Evolutionary conservation across 2,888 invertebrate species (phyloP).

Genomic region (Aradus depressus): DNA sequence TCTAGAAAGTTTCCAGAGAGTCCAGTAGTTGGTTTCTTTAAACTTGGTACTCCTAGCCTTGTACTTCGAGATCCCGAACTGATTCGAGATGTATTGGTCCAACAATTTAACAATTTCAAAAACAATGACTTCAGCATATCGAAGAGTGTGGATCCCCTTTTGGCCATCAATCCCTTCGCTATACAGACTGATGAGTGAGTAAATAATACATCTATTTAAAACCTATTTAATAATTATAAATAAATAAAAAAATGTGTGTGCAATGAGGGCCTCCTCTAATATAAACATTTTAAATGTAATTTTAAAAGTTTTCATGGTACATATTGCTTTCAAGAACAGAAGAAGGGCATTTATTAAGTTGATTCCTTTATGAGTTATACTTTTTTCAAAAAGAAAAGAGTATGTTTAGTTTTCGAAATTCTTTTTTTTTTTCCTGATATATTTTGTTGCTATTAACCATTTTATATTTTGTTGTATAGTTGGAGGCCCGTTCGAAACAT

Average conservation of each 20-base stretch:
- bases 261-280: no score
- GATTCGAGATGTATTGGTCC: slow-evolving; percentile 7
- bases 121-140: slow-evolving; percentile 9
- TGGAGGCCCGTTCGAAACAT: slow-evolving; percentile 15
- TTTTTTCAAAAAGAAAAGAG: no score
- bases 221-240: no score
- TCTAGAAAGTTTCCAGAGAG: slow-evolving; percentile 11
- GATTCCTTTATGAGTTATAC: no score
- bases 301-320: no score
- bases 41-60: slow-evolving; percentile 4
- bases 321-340: no score
- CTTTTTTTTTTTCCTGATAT: background rate
- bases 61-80: slow-evolving; percentile 16
- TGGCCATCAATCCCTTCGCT: slow-evolving; percentile 15
- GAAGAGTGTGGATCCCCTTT: slow-evolving; percentile 8
- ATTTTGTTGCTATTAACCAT: background rate
- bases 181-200: slow-evolving; percentile 14
- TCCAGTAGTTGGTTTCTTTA: slow-evolving; percentile 10
- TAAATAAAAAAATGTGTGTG: no score
- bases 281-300: no score
- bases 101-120: slow-evolving; percentile 17
- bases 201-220: no score
- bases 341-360: no score
- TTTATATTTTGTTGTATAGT: slow-evolving; percentile 3
- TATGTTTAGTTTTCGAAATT: no score